Conservation (phyloP, 2,888 invertebrate species). For the Heliothis peltigera region DNA sequence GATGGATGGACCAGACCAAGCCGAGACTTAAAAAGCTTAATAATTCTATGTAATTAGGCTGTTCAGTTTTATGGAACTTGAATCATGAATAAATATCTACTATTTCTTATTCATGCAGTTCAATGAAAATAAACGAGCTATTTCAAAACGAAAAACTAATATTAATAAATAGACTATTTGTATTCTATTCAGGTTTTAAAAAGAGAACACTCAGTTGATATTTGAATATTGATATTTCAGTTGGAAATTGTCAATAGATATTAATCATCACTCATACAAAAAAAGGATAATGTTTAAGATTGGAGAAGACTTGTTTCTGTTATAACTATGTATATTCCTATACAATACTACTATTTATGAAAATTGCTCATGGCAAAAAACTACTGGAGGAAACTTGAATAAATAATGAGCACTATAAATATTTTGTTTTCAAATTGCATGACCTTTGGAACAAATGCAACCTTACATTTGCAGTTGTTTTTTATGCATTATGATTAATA, state of each 20-base stretch:
- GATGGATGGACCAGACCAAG: too few relatives aligned
- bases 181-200: background rate
- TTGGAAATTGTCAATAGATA: background rate
- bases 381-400: conserved; percentile 6
- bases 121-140: too few relatives aligned
- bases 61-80: background rate
- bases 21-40: background rate
- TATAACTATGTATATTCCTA: background rate
- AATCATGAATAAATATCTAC: background rate
- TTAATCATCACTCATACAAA: background rate
- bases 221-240: background rate
- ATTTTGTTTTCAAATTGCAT: conserved; percentile 17
- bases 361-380: background rate
- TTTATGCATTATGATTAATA: conserved; percentile 7
- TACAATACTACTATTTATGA: conserved; percentile 1
- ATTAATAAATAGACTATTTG: too few relatives aligned
- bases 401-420: conserved; percentile 12
- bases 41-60: background rate
- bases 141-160: too few relatives aligned
- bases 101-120: background rate
- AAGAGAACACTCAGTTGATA: background rate
- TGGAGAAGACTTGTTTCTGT: too few relatives aligned
- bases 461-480: background rate
- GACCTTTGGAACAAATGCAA: conserved; percentile 4
- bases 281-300: background rate